Conservation (phyloP, 2,113 vertebrate species). For the Abramis brama region DNA sequence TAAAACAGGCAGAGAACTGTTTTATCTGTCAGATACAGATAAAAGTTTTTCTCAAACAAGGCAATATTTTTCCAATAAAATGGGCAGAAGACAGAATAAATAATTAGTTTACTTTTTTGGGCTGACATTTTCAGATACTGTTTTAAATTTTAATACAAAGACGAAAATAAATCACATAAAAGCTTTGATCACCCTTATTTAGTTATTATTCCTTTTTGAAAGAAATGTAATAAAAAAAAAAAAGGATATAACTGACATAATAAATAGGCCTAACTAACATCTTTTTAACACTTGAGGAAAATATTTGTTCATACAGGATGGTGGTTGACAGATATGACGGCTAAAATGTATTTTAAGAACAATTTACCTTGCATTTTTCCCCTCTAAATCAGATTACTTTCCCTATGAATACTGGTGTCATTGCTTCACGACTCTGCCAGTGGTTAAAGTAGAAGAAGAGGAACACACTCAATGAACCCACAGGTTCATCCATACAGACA, state of each 20-base stretch:
- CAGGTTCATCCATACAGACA: conserved; percentile 50
- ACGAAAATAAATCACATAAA: not conserved
- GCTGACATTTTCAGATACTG: not conserved
- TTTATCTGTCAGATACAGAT: not conserved
- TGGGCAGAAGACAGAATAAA: not conserved
- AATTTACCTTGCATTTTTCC: not conserved
- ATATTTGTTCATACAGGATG: not conserved
- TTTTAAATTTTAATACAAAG: not conserved
- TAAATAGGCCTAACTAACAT: not conserved
- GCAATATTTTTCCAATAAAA: not conserved
- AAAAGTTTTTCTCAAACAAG: not conserved
- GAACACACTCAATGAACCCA: conserved; percentile 42
- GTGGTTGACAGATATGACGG: not conserved
- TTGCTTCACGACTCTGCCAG: not conserved
- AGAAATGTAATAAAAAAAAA: not conserved
- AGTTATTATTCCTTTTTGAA: not conserved
- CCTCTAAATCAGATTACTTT: not conserved
- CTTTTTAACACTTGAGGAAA: not conserved
- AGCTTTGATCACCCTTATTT: not conserved
- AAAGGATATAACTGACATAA: not conserved
- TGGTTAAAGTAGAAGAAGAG: not conserved
- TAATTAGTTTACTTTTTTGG: not conserved
- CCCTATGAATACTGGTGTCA: not conserved
- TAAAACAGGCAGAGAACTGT: not conserved
- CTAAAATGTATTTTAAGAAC: not conserved